Base-by-base conservation (phyloP, 2,797 vertebrate species). In the Siniperca scherzeri region DNA sequence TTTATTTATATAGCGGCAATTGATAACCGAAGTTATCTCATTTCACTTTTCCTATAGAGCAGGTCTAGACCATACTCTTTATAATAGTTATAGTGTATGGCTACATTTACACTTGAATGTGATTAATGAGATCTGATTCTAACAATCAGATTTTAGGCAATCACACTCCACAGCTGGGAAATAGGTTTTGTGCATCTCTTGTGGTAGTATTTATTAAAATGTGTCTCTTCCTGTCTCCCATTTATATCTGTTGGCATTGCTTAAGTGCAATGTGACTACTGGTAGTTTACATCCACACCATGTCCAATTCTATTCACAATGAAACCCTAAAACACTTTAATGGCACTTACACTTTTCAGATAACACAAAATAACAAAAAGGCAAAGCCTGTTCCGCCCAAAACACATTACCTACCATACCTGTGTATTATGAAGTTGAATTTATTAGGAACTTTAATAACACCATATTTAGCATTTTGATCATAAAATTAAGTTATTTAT, bases 81-180 rank as follows among this genome's bases (percentile, higher is more conserved):
- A 1, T 40, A 7, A 2, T 40, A 40, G 38, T 40, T 46, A 13
- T 12, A 44, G 6, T 19, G 7, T 21, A 6, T n/a, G 16, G 16
- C 53, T 65, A 46, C 60, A 59, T 46, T 72, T 52, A 72, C 22
- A 59, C 48, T 19, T 42, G 16, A 59, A 59, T 56, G 53, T 56
- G 36, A 67, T 70, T 82, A 42, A 22, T 64, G 42, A 68, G 44
- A 69, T 40, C 7, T 9, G 22, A 84, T 56, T 59, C n/a, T 2
- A 52, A 36, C 25, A 38, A 21, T 83, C 21, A 3, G 33, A 77
- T 52, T 77, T 70, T 50, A 57, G 52, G 33, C 7, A 25, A 64
- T 50, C 40, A 50, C 36, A 17, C 33, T 17, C n/a, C 21, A 56
- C 22, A n/a, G 30, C 40, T 3, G 10, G 42, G n/a, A 57, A 67